Evolutionary conservation across 1,140 invertebrate species (phyloP).

Genomic region (Aradophagus sp.): DNA sequence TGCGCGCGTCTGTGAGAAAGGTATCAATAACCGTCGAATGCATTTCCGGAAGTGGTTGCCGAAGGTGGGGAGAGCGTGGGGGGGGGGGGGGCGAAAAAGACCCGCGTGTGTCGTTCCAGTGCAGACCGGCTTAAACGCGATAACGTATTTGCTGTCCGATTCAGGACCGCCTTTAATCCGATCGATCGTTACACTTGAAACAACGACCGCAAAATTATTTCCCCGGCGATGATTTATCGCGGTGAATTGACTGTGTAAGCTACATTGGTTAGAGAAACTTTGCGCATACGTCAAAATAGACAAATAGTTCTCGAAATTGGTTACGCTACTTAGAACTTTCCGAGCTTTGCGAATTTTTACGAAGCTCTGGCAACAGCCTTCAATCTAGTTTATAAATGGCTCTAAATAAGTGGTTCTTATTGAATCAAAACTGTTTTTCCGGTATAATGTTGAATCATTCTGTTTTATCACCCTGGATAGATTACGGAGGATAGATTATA

Average conservation of each 20-base stretch:
- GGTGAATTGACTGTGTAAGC: slow-evolving; percentile 26
- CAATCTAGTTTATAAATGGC: slow-evolving; percentile 21
- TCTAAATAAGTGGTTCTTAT: background rate
- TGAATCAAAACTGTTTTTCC: too few relatives aligned
- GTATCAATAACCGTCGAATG: too few relatives aligned
- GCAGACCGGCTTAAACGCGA: slow-evolving; percentile 27
- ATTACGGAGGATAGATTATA: too few relatives aligned
- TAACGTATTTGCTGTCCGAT: slow-evolving; percentile 42
- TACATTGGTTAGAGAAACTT: slow-evolving; percentile 45
- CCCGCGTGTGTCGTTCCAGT: slow-evolving; percentile 31
- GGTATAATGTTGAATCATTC: too few relatives aligned
- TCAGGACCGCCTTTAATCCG: slow-evolving; percentile 36
- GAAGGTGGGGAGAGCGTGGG: too few relatives aligned
- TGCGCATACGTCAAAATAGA: slow-evolving; percentile 36
- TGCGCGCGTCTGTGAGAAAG: too few relatives aligned
- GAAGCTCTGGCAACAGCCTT: slow-evolving; percentile 2
- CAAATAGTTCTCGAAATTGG: slow-evolving; percentile 46
- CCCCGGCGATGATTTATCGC: slow-evolving; percentile 34
- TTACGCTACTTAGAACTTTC: slow-evolving; percentile 40
- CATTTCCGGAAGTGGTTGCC: too few relatives aligned
- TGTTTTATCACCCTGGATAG: too few relatives aligned
- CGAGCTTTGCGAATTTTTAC: background rate
- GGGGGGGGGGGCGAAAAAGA: slow-evolving; percentile 28
- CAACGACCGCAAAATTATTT: slow-evolving; percentile 26
- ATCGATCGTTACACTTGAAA: slow-evolving; percentile 33